Evolutionary conservation across 2,888 invertebrate species (phyloP).

Genomic region (Polydrusus cervinus): DNA sequence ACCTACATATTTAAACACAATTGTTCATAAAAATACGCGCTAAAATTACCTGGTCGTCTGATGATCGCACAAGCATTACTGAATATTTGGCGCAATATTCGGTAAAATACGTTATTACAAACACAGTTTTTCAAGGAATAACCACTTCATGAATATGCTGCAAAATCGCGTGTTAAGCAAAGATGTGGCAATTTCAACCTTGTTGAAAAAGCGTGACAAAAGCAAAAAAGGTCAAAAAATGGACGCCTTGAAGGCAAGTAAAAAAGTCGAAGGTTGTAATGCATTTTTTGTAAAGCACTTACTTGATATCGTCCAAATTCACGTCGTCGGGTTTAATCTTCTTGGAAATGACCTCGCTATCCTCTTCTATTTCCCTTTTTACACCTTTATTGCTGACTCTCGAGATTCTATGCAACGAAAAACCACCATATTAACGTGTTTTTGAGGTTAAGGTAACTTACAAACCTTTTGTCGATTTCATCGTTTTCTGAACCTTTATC

Average conservation of each 20-base stretch:
- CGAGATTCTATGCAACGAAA: constrained; percentile 56
- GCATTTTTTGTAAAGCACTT: constrained; percentile 33
- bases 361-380: constrained; percentile 65
- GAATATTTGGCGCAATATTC: constrained; percentile 16
- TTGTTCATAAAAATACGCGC: no score
- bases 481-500: constrained; percentile 54
- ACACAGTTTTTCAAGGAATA: constrained; percentile 6
- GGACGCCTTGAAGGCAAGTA: constrained; percentile 22
- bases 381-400: constrained; percentile 59
- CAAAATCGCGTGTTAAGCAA: constrained; percentile 27
- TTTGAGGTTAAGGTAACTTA: constrained; percentile 61
- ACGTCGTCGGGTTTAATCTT: constrained; percentile 65
- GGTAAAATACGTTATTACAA: not conserved
- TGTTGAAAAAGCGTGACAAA: constrained; percentile 34
- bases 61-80: not conserved
- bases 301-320: constrained; percentile 68
- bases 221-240: constrained; percentile 34
- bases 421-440: constrained; percentile 48
- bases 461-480: constrained; percentile 58
- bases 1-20: no score
- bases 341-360: constrained; percentile 60
- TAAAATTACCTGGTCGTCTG: no score
- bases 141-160: constrained; percentile 17
- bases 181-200: constrained; percentile 29
- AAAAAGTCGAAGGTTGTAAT: not conserved